phyloP scores from a whole-genome alignment of 2,888 invertebrate genomes.

The Liopterus haemorrhoidalis region DNA sequence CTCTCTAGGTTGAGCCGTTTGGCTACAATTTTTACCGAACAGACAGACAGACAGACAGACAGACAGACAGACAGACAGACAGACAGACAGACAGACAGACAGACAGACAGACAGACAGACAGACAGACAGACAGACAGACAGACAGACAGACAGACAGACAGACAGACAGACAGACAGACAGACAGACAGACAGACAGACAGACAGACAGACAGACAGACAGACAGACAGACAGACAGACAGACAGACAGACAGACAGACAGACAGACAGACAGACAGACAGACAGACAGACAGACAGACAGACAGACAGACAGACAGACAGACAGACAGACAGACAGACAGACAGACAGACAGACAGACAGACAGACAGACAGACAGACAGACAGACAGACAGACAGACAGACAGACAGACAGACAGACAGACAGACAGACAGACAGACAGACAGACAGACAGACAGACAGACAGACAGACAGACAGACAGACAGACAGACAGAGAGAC shows the following conservation, averaged over 20 bases:
- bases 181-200: slow-evolving; percentile 30
- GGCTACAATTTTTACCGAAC: no score
- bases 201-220: slow-evolving; percentile 30
- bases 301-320: slow-evolving; percentile 29
- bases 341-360: slow-evolving; percentile 28
- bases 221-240: slow-evolving; percentile 29
- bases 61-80: slow-evolving; percentile 10
- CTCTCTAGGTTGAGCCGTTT: no score
- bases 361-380: slow-evolving; percentile 28
- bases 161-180: slow-evolving; percentile 29
- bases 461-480: slow-evolving; percentile 30
- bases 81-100: slow-evolving; percentile 10
- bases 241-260: slow-evolving; percentile 29
- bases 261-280: slow-evolving; percentile 29
- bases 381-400: slow-evolving; percentile 35
- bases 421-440: slow-evolving; percentile 29
- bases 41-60: slow-evolving; percentile 10
- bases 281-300: slow-evolving; percentile 29
- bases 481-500: slow-evolving; percentile 28
- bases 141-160: slow-evolving; percentile 27
- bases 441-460: slow-evolving; percentile 29
- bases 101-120: slow-evolving; percentile 10
- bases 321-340: slow-evolving; percentile 29
- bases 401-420: slow-evolving; percentile 38
- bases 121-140: slow-evolving; percentile 10